phyloP scores from a whole-genome alignment of 2,888 invertebrate species.

The Neelides folsomi region DNA sequence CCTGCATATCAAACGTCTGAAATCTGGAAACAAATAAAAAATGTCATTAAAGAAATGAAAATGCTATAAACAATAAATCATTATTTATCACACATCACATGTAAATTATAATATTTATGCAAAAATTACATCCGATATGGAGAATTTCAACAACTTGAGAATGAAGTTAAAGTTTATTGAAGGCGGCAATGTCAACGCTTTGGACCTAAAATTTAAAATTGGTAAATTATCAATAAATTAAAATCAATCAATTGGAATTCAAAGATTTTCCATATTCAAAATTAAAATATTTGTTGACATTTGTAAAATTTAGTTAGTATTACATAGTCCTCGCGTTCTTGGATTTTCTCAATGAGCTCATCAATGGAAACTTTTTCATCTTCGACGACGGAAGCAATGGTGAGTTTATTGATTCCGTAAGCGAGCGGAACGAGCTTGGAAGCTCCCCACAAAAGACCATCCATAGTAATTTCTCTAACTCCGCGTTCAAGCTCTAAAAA shows the following conservation, averaged over 20 bases:
- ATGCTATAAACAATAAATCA: too few species aligned
- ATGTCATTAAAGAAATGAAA: too few species aligned
- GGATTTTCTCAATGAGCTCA: slow-evolving; percentile 72
- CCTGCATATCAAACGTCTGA: too few species aligned
- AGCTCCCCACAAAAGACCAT: slow-evolving; percentile 89
- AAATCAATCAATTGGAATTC: too few species aligned
- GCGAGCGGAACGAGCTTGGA: slow-evolving; percentile 70
- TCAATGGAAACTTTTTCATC: slow-evolving; percentile 90
- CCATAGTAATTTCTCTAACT: slow-evolving; percentile 62
- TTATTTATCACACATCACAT: too few species aligned
- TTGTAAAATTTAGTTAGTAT: slow-evolving; percentile 5
- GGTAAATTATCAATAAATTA: too few species aligned
- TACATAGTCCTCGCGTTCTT: slow-evolving; percentile 67
- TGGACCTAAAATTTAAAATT: slow-evolving; percentile 50
- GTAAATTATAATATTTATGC: too few species aligned
- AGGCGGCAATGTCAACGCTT: slow-evolving; percentile 87
- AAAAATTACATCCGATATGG: too few species aligned
- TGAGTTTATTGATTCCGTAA: slow-evolving; percentile 81
- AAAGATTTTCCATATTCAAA: neutral
- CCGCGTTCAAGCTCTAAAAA: slow-evolving; percentile 53
- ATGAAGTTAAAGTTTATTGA: slow-evolving; percentile 72
- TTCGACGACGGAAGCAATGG: slow-evolving; percentile 83
- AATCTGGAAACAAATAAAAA: too few species aligned
- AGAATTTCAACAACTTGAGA: neutral
- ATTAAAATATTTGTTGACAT: too few species aligned